Conservation (phyloP, 2,888 invertebrate species). For the Oeneis ivallda region DNA sequence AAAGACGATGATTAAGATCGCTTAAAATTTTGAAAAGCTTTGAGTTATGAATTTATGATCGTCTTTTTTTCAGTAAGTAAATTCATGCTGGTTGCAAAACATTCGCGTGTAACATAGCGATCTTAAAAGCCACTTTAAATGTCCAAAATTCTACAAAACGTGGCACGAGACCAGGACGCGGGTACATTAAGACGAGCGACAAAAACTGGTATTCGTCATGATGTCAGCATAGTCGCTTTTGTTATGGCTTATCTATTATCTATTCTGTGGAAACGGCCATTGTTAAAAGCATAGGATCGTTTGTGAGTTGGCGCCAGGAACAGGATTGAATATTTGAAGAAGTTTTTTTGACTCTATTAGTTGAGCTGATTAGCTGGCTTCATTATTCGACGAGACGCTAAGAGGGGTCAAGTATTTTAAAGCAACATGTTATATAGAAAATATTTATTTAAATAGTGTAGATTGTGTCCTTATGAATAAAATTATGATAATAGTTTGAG, state of each 20-base stretch:
- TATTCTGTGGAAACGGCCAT: conserved; percentile 41
- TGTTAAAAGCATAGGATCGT: conserved; percentile 37
- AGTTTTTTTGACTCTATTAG: conserved; percentile 27
- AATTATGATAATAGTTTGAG: no score
- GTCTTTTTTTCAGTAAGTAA: conserved; percentile 18
- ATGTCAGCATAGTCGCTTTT: conserved; percentile 39
- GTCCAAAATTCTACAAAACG: conserved; percentile 30
- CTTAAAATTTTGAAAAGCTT: background rate
- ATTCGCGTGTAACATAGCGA: conserved; percentile 17
- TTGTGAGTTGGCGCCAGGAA: conserved; percentile 38
- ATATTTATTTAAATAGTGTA: background rate
- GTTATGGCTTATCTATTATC: conserved; percentile 45
- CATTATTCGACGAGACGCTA: conserved; percentile 16
- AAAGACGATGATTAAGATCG: background rate
- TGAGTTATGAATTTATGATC: background rate
- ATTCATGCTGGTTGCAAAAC: conserved; percentile 21
- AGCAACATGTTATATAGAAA: background rate
- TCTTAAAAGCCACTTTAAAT: conserved; percentile 30
- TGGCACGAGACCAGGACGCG: conserved; percentile 42
- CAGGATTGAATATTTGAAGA: conserved; percentile 26
- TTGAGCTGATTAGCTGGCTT: conserved; percentile 30
- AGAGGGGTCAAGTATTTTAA: conserved; percentile 1
- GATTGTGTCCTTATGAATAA: background rate
- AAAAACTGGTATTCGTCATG: conserved; percentile 43
- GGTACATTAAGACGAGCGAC: conserved; percentile 33